Percentiles rank a stretch among this genome's conserved stretches.
Evolutionary conservation across 2,113 vertebrate species (phyloP).

Genomic region (Oxygymnocypris stewartii): DNA sequence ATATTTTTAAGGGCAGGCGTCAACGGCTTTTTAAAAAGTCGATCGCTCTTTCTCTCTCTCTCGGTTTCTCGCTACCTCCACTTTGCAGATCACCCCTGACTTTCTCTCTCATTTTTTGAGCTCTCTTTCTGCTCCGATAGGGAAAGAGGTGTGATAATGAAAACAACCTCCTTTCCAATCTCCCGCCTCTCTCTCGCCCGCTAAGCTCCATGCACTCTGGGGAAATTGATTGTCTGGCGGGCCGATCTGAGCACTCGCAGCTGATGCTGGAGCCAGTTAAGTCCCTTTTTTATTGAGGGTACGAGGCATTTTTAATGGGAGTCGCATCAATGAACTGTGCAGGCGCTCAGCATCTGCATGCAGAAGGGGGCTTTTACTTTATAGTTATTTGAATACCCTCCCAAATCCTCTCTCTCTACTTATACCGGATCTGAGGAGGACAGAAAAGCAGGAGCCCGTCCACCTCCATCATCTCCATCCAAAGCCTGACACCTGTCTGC

Average conservation of each 20-base stretch:
- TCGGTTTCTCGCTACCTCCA: slow-evolving; percentile 7
- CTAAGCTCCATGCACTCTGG: slow-evolving; percentile 75
- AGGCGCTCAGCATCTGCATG: slow-evolving; percentile 73
- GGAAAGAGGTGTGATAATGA: slow-evolving; percentile 45
- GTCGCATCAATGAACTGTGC: slow-evolving; percentile 77
- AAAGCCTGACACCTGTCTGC: slow-evolving; percentile 3
- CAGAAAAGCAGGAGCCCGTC: neutral
- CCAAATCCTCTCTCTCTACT: neutral
- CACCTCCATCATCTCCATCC: neutral
- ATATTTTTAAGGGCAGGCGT: slow-evolving; percentile 77
- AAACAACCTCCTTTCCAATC: slow-evolving; percentile 60
- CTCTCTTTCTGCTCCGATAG: slow-evolving; percentile 55
- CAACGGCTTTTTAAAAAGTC: slow-evolving; percentile 77
- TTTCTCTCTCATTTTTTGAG: slow-evolving; percentile 52
- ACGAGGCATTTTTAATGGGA: slow-evolving; percentile 80
- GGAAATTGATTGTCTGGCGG: slow-evolving; percentile 82
- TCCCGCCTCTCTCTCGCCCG: slow-evolving; percentile 61
- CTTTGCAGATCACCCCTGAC: slow-evolving; percentile 56
- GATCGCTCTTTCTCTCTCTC: slow-evolving; percentile 30
- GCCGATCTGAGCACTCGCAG: slow-evolving; percentile 77
- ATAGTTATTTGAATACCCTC: slow-evolving; percentile 18
- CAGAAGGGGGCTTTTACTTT: slow-evolving; percentile 56
- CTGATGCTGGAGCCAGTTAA: slow-evolving; percentile 80
- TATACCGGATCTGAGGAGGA: neutral
- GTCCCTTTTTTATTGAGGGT: slow-evolving; percentile 80